phyloP scores from a whole-genome alignment of 2,113 vertebrate species.

The Odocoileus hemionus region DNA sequence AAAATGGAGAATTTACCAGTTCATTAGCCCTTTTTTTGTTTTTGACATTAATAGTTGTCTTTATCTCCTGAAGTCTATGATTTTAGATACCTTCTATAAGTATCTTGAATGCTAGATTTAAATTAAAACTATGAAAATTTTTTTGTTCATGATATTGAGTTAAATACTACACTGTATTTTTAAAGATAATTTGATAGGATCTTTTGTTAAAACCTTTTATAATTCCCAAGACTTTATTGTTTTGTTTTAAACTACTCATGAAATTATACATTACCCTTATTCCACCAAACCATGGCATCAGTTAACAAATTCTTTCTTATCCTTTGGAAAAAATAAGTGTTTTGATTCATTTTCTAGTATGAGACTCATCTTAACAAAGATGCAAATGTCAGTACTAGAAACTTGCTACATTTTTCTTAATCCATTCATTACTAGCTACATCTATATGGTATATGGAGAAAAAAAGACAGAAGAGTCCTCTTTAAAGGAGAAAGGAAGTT shows the following conservation, averaged over 20 bases:
- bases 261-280: background rate
- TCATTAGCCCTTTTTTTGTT: background rate
- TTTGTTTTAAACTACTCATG: background rate
- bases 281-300: background rate
- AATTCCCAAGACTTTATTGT: background rate
- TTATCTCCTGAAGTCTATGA: background rate
- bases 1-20: background rate
- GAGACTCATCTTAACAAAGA: background rate
- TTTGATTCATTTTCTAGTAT: background rate
- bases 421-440: background rate
- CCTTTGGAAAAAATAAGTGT: background rate
- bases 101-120: background rate
- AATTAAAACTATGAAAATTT: background rate
- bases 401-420: background rate
- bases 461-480: background rate
- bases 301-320: background rate
- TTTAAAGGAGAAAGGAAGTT: constrained; percentile 16
- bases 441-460: background rate
- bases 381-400: background rate
- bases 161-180: background rate
- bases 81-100: background rate
- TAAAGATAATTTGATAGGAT: background rate
- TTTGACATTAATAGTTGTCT: background rate
- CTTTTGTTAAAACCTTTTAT: background rate
- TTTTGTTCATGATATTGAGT: background rate